Evolutionary conservation across 2,888 invertebrate genomes (phyloP).

Genomic region (Folsomia manolachei): DNA sequence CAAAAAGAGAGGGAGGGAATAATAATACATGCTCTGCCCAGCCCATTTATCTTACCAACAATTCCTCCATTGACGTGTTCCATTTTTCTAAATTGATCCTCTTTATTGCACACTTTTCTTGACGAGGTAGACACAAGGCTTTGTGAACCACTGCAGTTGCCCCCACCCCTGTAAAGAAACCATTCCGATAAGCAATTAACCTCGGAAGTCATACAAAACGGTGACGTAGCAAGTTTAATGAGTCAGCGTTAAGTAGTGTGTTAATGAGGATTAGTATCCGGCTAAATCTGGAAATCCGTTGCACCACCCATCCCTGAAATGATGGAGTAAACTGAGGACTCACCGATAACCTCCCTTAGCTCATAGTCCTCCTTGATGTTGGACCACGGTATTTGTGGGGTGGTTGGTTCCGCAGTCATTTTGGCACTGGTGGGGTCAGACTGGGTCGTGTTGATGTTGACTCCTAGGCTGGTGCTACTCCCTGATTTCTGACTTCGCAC

Average conservation of each 20-base stretch:
- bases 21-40: no score
- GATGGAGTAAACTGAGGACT: background rate
- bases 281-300: background rate
- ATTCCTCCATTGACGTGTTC: conserved; percentile 99
- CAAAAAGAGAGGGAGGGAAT: no score
- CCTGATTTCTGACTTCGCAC: conserved; percentile 32
- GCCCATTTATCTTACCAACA: conserved; percentile 67
- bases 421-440: conserved; percentile 17
- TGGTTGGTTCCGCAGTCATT: conserved; percentile 45
- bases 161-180: conserved; percentile 71
- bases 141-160: conserved; percentile 94
- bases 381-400: conserved; percentile 65
- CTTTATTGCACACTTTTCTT: conserved; percentile 97
- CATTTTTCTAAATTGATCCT: conserved; percentile 98
- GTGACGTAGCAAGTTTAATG: background rate
- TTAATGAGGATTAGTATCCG: background rate
- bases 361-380: conserved; percentile 90
- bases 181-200: background rate
- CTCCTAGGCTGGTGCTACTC: conserved; percentile 17
- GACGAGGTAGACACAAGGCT: conserved; percentile 83
- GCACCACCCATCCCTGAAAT: background rate
- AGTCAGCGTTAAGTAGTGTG: background rate
- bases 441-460: background rate
- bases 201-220: no score
- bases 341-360: conserved; percentile 88